Evolutionary conservation across 2,888 invertebrate species (phyloP).

Genomic region (Lithosia quadra): DNA sequence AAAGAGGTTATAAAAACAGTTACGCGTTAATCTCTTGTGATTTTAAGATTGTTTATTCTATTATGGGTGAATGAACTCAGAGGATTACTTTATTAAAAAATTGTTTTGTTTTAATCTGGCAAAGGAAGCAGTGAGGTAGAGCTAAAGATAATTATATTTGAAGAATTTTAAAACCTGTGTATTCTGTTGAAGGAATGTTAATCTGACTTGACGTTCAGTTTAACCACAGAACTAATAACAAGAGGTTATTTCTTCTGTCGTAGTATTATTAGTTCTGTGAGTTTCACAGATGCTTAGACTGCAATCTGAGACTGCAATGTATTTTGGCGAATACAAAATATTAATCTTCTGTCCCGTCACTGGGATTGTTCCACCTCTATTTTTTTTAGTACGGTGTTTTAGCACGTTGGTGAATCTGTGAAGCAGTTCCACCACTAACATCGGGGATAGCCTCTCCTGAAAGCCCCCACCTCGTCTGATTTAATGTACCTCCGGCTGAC

Average conservation of each 20-base stretch:
- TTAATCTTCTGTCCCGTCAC: background rate
- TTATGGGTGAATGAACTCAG: slow-evolving; percentile 4
- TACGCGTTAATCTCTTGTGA: background rate
- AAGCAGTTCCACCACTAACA: background rate
- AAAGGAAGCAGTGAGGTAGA: background rate
- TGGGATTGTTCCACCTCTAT: too few relatives aligned
- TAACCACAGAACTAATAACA: too few relatives aligned
- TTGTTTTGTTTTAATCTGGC: background rate
- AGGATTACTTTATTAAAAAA: background rate
- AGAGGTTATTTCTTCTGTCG: too few relatives aligned
- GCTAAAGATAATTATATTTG: background rate
- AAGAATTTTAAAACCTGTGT: background rate
- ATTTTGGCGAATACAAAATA: background rate
- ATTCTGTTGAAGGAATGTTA: background rate
- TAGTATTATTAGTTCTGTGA: too few relatives aligned
- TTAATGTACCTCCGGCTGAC: background rate
- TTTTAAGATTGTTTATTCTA: background rate
- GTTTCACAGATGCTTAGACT: too few relatives aligned
- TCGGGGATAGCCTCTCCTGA: background rate
- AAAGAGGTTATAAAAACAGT: slow-evolving; percentile 14
- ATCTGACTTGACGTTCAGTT: background rate
- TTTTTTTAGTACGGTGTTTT: too few relatives aligned
- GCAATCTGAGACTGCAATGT: background rate
- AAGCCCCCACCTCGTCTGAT: background rate
- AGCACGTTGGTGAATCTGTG: background rate